Conservation (phyloP, 2,888 invertebrate genomes). For the Fissipunctia ypsillon region DNA sequence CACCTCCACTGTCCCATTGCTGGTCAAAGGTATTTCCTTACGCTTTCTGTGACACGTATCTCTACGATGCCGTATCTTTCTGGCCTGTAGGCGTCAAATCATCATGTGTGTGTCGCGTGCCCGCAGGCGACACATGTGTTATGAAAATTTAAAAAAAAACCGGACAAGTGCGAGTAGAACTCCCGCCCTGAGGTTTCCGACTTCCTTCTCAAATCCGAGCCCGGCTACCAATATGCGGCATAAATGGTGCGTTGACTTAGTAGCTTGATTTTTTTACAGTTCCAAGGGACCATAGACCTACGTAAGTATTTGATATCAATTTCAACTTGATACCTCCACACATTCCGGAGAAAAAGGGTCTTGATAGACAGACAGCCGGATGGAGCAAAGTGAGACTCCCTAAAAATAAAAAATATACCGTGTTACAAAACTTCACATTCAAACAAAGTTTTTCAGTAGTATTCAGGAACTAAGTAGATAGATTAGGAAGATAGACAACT, state of each 20-base stretch:
- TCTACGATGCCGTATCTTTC: background rate
- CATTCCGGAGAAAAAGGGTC: background rate
- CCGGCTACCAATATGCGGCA: no score
- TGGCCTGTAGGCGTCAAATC: background rate
- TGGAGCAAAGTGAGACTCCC: background rate
- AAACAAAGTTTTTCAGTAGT: slow-evolving; percentile 4
- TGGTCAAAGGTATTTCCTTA: background rate
- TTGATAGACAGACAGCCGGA: background rate
- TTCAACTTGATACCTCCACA: background rate
- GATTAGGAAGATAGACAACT: slow-evolving; percentile 6
- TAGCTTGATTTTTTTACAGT: background rate
- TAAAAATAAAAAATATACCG: background rate
- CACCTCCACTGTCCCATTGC: background rate
- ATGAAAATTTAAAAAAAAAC: background rate
- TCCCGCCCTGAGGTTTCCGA: background rate
- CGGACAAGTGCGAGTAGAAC: background rate
- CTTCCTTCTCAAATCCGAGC: background rate
- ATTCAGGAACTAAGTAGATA: slow-evolving; percentile 13
- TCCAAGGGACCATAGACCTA: background rate
- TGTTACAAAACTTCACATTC: background rate
- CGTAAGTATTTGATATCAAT: no score
- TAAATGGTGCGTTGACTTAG: background rate
- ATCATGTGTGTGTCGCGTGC: background rate
- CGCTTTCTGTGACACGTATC: background rate
- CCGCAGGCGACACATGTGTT: background rate